These are phyloP conservation scores for Hippoglossus hippoglossus DNA, from an alignment of 2,797 vertebrate genomes.

Conservation along the genomic window DNA sequence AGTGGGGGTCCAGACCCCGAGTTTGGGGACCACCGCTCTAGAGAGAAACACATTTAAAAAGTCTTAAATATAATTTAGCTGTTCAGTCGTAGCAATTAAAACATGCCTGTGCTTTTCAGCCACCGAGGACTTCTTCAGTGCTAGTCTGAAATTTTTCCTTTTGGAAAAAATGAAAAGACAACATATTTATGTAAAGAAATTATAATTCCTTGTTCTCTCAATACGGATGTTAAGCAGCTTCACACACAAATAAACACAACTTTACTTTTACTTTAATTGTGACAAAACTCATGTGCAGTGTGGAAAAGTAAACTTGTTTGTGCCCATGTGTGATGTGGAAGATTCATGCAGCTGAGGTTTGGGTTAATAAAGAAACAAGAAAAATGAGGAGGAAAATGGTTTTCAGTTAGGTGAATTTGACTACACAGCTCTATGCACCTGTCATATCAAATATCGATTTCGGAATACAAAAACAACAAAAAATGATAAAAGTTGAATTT, in stretches of 20 bases:
- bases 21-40: no score
- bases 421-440: not conserved
- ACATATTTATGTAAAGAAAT: not conserved
- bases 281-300: constrained; percentile 11
- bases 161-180: no score
- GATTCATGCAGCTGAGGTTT: constrained; percentile 18
- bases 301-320: constrained; percentile 2
- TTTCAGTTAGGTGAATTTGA: constrained; percentile 1
- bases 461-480: not conserved
- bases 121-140: no score
- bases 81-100: no score
- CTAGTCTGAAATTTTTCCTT: no score
- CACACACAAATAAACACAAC: constrained; percentile 14
- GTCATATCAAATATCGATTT: not conserved
- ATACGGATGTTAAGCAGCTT: not conserved
- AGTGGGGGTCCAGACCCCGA: no score
- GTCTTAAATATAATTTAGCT: no score
- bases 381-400: not conserved
- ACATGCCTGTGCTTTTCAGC: no score
- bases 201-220: not conserved
- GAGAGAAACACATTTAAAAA: no score
- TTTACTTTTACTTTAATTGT: constrained; percentile 21
- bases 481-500: constrained; percentile 3
- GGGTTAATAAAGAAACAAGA: constrained; percentile 13
- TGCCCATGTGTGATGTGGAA: not conserved